These are phyloP conservation scores for Decapterus maruadsi DNA, from an alignment of 2,797 vertebrate species.

Conservation along the genomic window DNA sequence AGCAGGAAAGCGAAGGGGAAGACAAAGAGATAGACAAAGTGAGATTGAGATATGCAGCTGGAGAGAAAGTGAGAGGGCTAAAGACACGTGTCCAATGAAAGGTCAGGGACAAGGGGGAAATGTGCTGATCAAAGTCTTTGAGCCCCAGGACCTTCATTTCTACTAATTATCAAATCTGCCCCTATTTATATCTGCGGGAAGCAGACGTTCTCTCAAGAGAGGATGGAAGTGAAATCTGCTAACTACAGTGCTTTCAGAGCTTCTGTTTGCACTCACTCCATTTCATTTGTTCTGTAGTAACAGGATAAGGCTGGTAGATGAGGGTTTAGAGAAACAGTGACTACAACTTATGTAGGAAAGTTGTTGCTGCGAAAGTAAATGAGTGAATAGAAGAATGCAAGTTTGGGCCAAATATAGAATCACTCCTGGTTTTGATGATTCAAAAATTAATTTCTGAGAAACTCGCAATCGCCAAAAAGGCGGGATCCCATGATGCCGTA, in stretches of 20 bases:
- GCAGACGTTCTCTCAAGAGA: slow-evolving; percentile 75
- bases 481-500: slow-evolving; percentile 16
- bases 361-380: slow-evolving; percentile 36
- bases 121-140: slow-evolving; percentile 78
- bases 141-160: slow-evolving; percentile 82
- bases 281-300: slow-evolving; percentile 67
- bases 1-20: slow-evolving; percentile 35
- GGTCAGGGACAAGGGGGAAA: slow-evolving; percentile 74
- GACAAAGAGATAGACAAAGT: slow-evolving; percentile 11
- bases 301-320: slow-evolving; percentile 52
- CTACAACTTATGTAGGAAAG: slow-evolving; percentile 47
- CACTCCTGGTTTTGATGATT: background rate
- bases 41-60: slow-evolving; percentile 36
- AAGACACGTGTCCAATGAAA: slow-evolving; percentile 72
- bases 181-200: slow-evolving; percentile 86
- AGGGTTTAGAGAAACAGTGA: slow-evolving; percentile 51
- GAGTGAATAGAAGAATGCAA: slow-evolving; percentile 21
- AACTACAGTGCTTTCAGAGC: slow-evolving; percentile 75
- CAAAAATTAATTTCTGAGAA: slow-evolving; percentile 28
- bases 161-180: slow-evolving; percentile 84
- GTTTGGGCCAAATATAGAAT: slow-evolving; percentile 20
- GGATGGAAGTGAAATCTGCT: slow-evolving; percentile 83
- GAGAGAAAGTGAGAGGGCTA: slow-evolving; percentile 44
- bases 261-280: slow-evolving; percentile 66
- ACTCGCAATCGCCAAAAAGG: slow-evolving; percentile 12